These are phyloP conservation scores for Gopherus evgoodei DNA, from an alignment of 2,113 vertebrate genomes.

Conservation along the genomic window DNA sequence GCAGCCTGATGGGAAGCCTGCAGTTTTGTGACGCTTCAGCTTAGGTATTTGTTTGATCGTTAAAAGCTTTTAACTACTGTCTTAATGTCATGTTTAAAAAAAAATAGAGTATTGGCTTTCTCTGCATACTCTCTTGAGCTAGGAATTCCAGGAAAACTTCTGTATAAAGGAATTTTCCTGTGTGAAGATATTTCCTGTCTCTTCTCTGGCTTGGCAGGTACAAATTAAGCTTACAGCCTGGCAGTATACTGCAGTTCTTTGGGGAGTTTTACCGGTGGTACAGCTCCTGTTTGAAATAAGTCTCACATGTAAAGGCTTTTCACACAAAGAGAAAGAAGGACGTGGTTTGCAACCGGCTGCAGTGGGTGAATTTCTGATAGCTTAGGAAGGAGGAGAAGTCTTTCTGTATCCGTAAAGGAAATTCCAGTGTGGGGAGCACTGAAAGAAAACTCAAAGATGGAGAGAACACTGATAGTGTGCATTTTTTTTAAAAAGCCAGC, in stretches of 20 bases:
- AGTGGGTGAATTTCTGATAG: not conserved
- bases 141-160: not conserved
- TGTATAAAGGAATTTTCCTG: not conserved
- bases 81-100: not conserved
- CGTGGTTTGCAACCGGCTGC: not conserved
- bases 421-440: not conserved
- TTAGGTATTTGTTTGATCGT: not conserved
- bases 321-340: fast-evolving
- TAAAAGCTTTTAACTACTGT: not conserved
- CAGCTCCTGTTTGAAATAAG: not conserved
- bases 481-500: not conserved
- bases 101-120: not conserved
- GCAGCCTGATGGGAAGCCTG: not conserved
- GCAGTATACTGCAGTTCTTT: not conserved
- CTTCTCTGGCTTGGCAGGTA: not conserved
- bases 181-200: slow-evolving; percentile 23
- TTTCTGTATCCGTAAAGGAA: not conserved
- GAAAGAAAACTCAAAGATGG: not conserved
- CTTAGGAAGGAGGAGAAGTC: not conserved
- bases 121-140: not conserved
- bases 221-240: slow-evolving; percentile 14
- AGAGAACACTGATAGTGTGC: not conserved
- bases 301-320: fast-evolving
- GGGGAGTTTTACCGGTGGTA: not conserved
- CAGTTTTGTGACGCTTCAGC: not conserved